Evolutionary conservation across 2,797 vertebrate genomes (phyloP), one percentile per base, ranked within the genome.

Genomic region (Chlorospingus semifuscus): DNA sequence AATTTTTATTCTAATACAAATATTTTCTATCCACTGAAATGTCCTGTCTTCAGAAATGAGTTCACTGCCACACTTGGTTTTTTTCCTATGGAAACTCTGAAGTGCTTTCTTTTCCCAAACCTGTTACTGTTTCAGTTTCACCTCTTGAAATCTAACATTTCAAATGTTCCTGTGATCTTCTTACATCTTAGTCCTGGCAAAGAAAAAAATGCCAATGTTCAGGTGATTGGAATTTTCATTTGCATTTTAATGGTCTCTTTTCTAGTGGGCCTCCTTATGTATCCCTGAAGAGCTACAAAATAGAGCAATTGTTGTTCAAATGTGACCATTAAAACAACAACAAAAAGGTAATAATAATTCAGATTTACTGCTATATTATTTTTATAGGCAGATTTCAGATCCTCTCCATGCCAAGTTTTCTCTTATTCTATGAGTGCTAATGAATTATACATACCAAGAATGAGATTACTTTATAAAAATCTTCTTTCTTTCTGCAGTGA

Each of bases 241-340:
- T 91, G 50, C 89, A 88, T 96, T 85, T 91, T 91, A 83, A 94
- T 86, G 37, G 30, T 27, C 22, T 93, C 46, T 83, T 70, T 89
- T 94, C 68, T 41, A 65, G 26, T 68, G 50, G 34, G 11, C 71
- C 52, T 91, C 30, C 60, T 94, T 86, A 78, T 89, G 36, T 78
- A 90, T 95, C 87, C 87, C 91, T 81, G 36, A 96, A 88, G 76
- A 77, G 39, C 46, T 75, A 86, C 41, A 71, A 91, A 91, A 68
- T 30, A 78, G 50, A 88, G n/a, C 30, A 78, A 71, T 57, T 89
- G 47, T 82, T 84, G 32, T 76, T 92, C 71, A 89, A 21, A 57
- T 74, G 66, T 61, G 55, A 47, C 47, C 55, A 81, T 65, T 89
- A 44, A 9, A 80, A 65, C 11, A 57, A 49, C 11, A 70, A 37